Evolutionary conservation across 37 sponge, comb jelly and placozoan species (phyloP), one percentile per base, ranked within the genome.

Genomic region (Petrosia ficiformis): DNA sequence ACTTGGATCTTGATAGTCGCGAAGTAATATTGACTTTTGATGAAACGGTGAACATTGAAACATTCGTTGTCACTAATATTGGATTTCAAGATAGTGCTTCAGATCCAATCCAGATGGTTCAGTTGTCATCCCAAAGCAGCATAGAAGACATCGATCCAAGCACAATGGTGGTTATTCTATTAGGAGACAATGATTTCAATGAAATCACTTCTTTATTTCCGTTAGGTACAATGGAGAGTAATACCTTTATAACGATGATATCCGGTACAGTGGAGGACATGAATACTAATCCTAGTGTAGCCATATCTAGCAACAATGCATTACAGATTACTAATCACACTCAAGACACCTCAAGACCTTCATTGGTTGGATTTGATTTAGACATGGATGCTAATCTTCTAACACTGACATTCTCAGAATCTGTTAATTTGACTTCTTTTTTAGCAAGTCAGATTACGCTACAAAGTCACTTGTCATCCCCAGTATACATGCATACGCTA

Each of bases 101-200:
- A 4, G 26, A 56, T 2, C 84, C 92, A 0, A 67, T 74, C 0
- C 81, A 82, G 35, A 24, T 71, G 2, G 86, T 91, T 29, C 22
- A 68, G 0, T 80, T 95, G 28, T 72, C 81, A n/a, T 57, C 89
- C 30, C 66, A 75, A 10, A 88, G 89, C 57, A 72, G 79, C 1
- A 83, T 86, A 14, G 21, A 41, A 30, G 82, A 67, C 24, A 72
- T 65, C 3, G 22, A 74, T 24, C 80, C 87, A 57, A 84, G 89
- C 2, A 79, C 80, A 1, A 74, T 59, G 11, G 25, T 91, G 0
- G 34, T 78, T 22, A 74, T 95, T 4, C 71, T 76, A 6, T 79
- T 95, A 1, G 80, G 89, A 11, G 63, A 44, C 19, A 39, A 34
- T 57, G 96, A 95, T 59, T 88, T 95, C 65, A 95, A 95, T 59